A percentile compares a stretch with the other conserved stretches of the same genome.
phyloP scores from a whole-genome alignment of 30 jellyfish, hydroid and myxozoan genomes.

The Hydra vulgaris region DNA sequence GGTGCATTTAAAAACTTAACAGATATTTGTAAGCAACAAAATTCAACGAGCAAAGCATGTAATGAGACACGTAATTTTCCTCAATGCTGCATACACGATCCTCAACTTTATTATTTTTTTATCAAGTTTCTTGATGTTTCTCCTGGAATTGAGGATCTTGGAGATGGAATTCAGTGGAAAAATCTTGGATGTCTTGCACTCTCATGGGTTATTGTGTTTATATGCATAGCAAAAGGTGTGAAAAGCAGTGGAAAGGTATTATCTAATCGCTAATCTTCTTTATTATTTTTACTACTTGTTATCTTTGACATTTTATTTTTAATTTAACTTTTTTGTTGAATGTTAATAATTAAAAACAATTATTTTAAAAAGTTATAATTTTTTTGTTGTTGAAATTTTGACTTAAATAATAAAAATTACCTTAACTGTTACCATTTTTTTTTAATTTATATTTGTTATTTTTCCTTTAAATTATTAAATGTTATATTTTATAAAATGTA shows the following conservation, averaged over 20 bases:
- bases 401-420: too few relatives aligned
- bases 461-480: too few relatives aligned
- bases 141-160: conserved; percentile 57
- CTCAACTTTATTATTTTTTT: conserved; percentile 72
- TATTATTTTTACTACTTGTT: too few relatives aligned
- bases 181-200: conserved; percentile 50
- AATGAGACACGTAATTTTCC: background rate
- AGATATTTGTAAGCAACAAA: background rate
- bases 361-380: too few relatives aligned
- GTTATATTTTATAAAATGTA: too few relatives aligned
- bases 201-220: conserved; percentile 76
- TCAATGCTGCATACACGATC: conserved; percentile 77
- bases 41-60: background rate
- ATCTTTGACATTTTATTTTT: too few relatives aligned
- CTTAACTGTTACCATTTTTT: background rate
- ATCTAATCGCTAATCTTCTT: too few relatives aligned
- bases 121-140: conserved; percentile 58
- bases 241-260: conserved; percentile 94
- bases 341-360: too few relatives aligned
- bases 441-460: too few relatives aligned
- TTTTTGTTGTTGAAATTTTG: too few relatives aligned
- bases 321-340: too few relatives aligned
- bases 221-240: conserved; percentile 92
- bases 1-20: background rate
- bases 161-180: conserved; percentile 72